Evolutionary conservation across 2,113 vertebrate species (phyloP), one percentile per base, ranked within the genome.

Genomic region (Chrysemys picta): DNA sequence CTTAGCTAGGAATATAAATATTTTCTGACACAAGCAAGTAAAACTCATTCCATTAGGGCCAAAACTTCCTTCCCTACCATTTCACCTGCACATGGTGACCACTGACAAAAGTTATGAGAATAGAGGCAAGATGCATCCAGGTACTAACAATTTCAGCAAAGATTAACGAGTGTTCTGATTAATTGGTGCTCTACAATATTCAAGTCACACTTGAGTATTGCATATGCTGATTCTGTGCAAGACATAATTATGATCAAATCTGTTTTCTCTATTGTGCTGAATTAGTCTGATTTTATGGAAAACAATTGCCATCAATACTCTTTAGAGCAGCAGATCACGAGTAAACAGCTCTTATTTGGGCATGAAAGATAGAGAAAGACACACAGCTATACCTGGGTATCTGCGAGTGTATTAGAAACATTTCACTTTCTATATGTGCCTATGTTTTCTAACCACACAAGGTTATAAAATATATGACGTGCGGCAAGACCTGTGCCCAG

Each of bases 21-120:
- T 95, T 95, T 93, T 95, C 95, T 92, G 53, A 93, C 45, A 62
- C 89, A 83, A 94, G 29, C 42, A 52, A 76, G 89, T 95, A 87
- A 59, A 85, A 78, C 65, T 53, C 87, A 52, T 88, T 45, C 84
- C 50, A 24, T 45, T 92, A 91, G 91, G 93, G 59, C 42, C 62
- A 53, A 29, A 85, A 29, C 5, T 76, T 35, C 29, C 87, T 92
- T 65, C 80, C 14, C 84, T 86, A 83, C 17, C 78, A 89, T 84
- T 95, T 90, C 82, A 82, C 80, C 90, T 76, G 45, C 78, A 88
- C 22, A 78, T 91, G 90, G 93, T 91, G 90, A 80, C 94, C 90
- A 94, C 88, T 91, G 94, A 89, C 52, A 87, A n/a, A n/a, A n/a
- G n/a, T n/a, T n/a, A n/a, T n/a, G n/a, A n/a, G n/a, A n/a, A n/a